Conservation (phyloP, 35 echinoderm and acorn worm genomes). For the Ptychodera flava region DNA sequence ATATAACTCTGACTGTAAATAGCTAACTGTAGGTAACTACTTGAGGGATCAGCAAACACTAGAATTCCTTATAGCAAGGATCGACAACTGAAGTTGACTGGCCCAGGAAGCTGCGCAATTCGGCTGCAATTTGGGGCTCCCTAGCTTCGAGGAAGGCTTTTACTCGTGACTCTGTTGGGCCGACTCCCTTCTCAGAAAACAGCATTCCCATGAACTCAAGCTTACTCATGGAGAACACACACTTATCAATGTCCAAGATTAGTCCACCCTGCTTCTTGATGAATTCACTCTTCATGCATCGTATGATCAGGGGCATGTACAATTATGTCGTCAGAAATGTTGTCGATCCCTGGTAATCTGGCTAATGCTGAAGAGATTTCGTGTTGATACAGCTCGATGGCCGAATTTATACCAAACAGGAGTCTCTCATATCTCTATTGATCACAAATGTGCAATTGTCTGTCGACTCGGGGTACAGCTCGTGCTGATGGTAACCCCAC, state of each 20-base stretch:
- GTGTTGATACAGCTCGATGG: constrained; percentile 22
- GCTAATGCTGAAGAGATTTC: too few relatives aligned
- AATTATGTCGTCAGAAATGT: constrained; percentile 42
- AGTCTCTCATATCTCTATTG: constrained; percentile 19
- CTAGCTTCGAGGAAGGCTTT: constrained; percentile 16
- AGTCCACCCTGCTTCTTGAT: constrained; percentile 18
- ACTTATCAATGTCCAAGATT: constrained; percentile 54
- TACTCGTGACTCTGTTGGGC: constrained; percentile 15
- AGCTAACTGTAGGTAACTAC: too few relatives aligned
- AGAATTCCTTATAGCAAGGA: constrained; percentile 49
- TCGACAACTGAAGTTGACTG: constrained; percentile 35
- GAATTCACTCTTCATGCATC: constrained; percentile 55
- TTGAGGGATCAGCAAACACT: too few relatives aligned
- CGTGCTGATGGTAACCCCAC: constrained; percentile 45
- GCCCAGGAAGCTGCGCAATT: constrained; percentile 67
- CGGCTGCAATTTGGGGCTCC: constrained; percentile 30
- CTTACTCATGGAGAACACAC: too few relatives aligned
- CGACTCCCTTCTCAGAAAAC: constrained; percentile 28
- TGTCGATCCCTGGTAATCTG: not conserved
- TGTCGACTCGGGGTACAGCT: constrained; percentile 2
- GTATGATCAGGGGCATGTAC: not conserved
- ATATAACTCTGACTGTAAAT: too few relatives aligned
- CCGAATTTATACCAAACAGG: constrained; percentile 9
- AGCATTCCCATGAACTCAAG: too few relatives aligned
- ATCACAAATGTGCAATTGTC: constrained; percentile 30